These are phyloP conservation scores for Spilarctia lutea DNA, from an alignment of 2,888 invertebrate genomes.

Conservation along the genomic window DNA sequence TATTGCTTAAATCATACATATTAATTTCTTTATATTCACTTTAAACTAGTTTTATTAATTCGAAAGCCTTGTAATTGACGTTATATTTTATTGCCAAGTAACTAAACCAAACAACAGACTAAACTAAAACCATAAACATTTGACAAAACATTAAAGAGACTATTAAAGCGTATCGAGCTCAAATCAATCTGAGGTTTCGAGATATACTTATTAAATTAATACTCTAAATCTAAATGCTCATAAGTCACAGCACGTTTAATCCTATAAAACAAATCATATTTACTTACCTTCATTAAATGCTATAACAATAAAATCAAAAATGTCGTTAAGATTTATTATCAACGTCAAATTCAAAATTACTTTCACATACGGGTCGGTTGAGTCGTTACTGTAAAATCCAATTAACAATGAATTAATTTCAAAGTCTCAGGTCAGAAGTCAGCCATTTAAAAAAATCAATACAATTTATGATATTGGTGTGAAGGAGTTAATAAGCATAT, in stretches of 20 bases:
- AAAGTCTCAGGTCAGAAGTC: constrained; percentile 1
- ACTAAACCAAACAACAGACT: background rate
- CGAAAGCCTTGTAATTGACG: too few relatives aligned
- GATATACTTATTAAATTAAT: background rate
- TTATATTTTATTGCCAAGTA: too few relatives aligned
- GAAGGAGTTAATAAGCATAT: constrained; percentile 31
- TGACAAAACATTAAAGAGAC: too few relatives aligned
- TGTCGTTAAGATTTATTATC: constrained; percentile 20
- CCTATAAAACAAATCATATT: background rate
- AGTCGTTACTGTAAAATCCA: constrained; percentile 6
- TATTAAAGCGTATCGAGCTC: too few relatives aligned
- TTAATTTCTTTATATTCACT: too few relatives aligned
- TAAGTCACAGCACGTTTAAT: background rate
- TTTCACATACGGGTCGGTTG: constrained; percentile 1
- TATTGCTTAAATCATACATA: too few relatives aligned
- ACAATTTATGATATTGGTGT: constrained; percentile 22
- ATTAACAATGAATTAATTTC: background rate
- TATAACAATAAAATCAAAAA: constrained; percentile 19
- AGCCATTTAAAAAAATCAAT: constrained; percentile 7
- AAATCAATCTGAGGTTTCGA: background rate
- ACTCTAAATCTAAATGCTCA: background rate
- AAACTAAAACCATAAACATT: background rate
- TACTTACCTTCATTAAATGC: constrained; percentile 13
- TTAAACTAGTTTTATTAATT: too few relatives aligned
- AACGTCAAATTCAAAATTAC: constrained; percentile 9